Evolutionary conservation across 2,797 vertebrate species (phyloP).

Genomic region (Phyllotis vaccarum): DNA sequence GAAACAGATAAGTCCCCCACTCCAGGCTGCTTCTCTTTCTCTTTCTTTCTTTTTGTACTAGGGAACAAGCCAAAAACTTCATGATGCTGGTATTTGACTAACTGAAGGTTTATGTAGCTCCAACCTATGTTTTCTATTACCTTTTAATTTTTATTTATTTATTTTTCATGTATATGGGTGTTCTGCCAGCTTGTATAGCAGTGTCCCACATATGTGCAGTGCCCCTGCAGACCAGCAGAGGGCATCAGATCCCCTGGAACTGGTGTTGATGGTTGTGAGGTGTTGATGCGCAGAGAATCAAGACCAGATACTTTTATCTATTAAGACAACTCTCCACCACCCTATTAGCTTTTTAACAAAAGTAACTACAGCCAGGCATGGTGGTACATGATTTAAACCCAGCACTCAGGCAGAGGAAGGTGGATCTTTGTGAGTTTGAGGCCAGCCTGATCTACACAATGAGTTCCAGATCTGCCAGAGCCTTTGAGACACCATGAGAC

Average conservation of each 20-base stretch:
- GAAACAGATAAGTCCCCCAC: slow-evolving; percentile 4
- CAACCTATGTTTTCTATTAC: neutral
- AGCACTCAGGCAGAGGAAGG: neutral
- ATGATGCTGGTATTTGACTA: neutral
- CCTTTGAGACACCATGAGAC: neutral
- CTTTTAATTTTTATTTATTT: neutral
- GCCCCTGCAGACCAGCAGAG: neutral
- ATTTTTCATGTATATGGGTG: neutral
- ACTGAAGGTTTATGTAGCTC: neutral
- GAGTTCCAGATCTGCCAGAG: neutral
- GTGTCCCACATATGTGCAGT: neutral
- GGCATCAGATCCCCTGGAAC: neutral
- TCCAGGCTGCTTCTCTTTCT: neutral
- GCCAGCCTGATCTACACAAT: neutral
- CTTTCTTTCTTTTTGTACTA: neutral
- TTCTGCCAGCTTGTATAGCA: too few relatives aligned
- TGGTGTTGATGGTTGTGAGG: neutral
- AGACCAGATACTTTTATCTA: neutral
- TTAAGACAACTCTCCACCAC: neutral
- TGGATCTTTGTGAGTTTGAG: neutral
- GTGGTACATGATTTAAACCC: too few relatives aligned
- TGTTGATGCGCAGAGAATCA: neutral
- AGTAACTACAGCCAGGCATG: neutral
- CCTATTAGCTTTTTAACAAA: neutral
- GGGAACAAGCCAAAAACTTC: neutral